phyloP scores from a whole-genome alignment of 2,113 vertebrate species.

The Oplegnathus fasciatus region DNA sequence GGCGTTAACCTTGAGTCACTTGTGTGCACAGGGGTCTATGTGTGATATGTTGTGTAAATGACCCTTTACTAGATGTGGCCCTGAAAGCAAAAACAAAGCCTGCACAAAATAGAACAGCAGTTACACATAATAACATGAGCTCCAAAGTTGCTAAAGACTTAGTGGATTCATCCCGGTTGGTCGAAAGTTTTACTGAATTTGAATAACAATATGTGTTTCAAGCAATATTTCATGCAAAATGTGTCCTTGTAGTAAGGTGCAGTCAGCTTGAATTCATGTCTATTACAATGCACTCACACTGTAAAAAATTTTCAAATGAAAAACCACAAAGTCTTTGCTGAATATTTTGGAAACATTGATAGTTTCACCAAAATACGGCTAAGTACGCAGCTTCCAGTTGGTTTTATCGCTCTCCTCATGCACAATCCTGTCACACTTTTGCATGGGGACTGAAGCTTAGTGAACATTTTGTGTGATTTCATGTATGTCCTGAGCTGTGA shows the following conservation, averaged over 20 bases:
- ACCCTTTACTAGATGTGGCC: not conserved
- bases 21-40: slow-evolving; percentile 16
- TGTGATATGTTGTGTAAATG: not conserved
- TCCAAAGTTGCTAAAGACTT: slow-evolving; percentile 14
- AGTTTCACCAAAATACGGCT: not conserved
- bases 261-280: slow-evolving; percentile 5
- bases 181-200: not conserved
- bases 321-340: not conserved
- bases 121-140: slow-evolving; percentile 28
- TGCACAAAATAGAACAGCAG: slow-evolving; percentile 33
- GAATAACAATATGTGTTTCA: not conserved
- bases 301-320: not conserved
- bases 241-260: slow-evolving; percentile 1
- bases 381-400: not conserved
- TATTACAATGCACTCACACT: not conserved
- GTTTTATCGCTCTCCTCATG: not conserved
- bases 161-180: slow-evolving; percentile 1
- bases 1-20: slow-evolving; percentile 28
- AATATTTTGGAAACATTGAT: not conserved
- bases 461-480: slow-evolving; percentile 25
- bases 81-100: not conserved
- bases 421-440: not conserved
- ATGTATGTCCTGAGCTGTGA: slow-evolving; percentile 21
- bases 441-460: slow-evolving; percentile 1
- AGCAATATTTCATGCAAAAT: slow-evolving; percentile 15